A percentile compares a stretch with the other conserved stretches of the same genome.
phyloP scores from a whole-genome alignment of 2,888 invertebrate species.

The Petrophora chlorosata region DNA sequence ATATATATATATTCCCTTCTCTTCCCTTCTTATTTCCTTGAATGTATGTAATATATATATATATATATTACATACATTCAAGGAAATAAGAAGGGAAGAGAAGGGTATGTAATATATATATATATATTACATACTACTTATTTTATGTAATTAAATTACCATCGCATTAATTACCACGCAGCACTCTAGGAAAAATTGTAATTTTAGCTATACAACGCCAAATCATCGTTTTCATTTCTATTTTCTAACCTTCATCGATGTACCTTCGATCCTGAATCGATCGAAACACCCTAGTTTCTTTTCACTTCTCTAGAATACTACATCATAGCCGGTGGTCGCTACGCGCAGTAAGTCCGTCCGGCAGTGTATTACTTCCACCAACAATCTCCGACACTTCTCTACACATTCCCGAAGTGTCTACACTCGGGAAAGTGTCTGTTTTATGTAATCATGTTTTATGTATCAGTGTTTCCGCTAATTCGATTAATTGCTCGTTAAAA shows the following conservation, averaged over 20 bases:
- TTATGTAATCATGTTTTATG: constrained; percentile 15
- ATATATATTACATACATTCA: too few relatives aligned
- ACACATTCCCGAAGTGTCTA: constrained; percentile 8
- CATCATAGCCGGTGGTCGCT: constrained; percentile 10
- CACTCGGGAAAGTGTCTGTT: constrained; percentile 6
- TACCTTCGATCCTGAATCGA: background rate
- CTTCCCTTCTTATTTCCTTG: too few relatives aligned
- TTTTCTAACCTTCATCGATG: background rate
- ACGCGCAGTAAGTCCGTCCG: background rate
- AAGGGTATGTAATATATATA: too few relatives aligned
- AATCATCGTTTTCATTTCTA: too few relatives aligned
- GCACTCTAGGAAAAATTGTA: too few relatives aligned
- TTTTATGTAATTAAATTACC: too few relatives aligned
- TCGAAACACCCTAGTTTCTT: background rate
- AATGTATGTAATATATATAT: too few relatives aligned
- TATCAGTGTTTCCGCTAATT: constrained; percentile 11
- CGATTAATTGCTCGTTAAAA: constrained; percentile 1
- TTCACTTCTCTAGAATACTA: constrained; percentile 7
- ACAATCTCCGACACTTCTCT: constrained; percentile 9
- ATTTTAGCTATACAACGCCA: too few relatives aligned
- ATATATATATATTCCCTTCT: too few relatives aligned
- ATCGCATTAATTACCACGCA: too few relatives aligned
- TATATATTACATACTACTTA: too few relatives aligned
- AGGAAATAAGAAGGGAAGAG: too few relatives aligned
- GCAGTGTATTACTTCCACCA: constrained; percentile 3